A percentile compares a stretch with the other conserved stretches of the same genome.
Conservation (phyloP, 2,113 vertebrate genomes). For the Steatornis caripensis region DNA sequence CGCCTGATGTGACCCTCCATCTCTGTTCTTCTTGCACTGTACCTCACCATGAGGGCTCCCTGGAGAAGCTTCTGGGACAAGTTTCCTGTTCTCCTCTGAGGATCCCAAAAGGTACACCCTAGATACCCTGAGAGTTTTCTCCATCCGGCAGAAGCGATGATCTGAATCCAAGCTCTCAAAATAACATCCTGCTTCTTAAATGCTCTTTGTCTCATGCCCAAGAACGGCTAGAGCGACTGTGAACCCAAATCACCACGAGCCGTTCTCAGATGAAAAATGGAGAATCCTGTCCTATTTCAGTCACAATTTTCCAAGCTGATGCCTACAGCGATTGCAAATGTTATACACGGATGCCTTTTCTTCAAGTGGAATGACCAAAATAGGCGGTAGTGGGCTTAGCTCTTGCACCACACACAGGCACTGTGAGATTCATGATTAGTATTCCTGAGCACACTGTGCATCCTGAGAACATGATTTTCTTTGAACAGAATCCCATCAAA, state of each 20-base stretch:
- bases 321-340: background rate
- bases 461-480: background rate
- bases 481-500: background rate
- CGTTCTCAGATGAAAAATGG: background rate
- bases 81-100: background rate
- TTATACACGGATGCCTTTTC: background rate
- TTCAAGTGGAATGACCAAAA: background rate
- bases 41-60: background rate
- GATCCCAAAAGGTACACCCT: background rate
- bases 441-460: background rate
- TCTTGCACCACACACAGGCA: background rate
- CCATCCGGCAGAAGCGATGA: accelerated
- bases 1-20: accelerated
- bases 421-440: background rate
- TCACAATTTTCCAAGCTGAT: background rate
- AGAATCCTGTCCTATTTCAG: background rate
- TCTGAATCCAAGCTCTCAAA: background rate
- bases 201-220: background rate
- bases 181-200: background rate
- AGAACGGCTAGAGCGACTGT: accelerated
- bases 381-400: background rate
- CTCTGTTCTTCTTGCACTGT: too few relatives aligned
- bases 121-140: background rate
- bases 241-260: background rate
- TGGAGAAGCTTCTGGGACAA: background rate